Conservation (phyloP, 2,113 vertebrate species). For the Limanda limanda region DNA sequence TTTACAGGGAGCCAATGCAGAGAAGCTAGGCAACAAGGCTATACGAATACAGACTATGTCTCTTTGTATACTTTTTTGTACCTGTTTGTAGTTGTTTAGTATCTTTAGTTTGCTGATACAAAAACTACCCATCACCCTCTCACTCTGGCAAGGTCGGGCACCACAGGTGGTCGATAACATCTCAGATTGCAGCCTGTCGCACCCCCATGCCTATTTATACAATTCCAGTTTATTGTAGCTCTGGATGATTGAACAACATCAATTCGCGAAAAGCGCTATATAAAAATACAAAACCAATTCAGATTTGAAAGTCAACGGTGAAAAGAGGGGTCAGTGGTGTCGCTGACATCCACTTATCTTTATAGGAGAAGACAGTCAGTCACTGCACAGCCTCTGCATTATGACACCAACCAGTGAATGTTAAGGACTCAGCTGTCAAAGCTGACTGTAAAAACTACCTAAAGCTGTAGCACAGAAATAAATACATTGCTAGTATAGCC, state of each 20-base stretch:
- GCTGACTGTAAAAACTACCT: slow-evolving; percentile 4
- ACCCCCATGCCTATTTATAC: neutral
- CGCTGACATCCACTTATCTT: neutral
- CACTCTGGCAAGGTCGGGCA: no score
- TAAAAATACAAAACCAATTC: no score
- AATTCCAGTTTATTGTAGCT: neutral
- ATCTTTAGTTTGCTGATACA: no score
- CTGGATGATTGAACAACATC: slow-evolving; percentile 3
- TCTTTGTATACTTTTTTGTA: no score
- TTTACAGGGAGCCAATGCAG: no score
- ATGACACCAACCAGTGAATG: neutral
- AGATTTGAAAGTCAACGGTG: slow-evolving; percentile 4
- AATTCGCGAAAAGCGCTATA: no score
- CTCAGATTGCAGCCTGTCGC: neutral
- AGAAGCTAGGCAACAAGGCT: no score
- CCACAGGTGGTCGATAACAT: no score
- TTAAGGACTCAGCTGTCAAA: slow-evolving; percentile 2
- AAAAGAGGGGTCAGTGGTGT: no score
- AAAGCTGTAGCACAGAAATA: slow-evolving; percentile 15
- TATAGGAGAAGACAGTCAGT: neutral
- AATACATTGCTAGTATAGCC: slow-evolving; percentile 3
- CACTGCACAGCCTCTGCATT: neutral
- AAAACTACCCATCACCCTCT: no score
- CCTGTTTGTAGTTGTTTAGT: no score
- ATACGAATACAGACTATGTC: no score